Percentiles rank a stretch among this genome's conserved stretches.
Evolutionary conservation across 2,113 vertebrate species (phyloP).

Genomic region (Rhagologus leucostigma): DNA sequence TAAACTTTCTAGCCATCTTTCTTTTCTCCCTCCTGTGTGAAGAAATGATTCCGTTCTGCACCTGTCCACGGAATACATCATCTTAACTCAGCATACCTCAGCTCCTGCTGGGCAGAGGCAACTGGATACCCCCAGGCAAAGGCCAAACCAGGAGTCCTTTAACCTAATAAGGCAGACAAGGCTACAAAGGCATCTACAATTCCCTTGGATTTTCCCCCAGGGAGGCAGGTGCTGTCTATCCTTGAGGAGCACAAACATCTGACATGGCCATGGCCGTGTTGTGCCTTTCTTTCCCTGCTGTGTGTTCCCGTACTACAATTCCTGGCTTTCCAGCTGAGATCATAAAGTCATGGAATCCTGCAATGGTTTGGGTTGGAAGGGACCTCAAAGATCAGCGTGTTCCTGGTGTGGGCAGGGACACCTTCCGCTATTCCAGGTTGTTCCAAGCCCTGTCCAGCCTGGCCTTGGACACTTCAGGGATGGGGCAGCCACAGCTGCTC

Average conservation of each 20-base stretch:
- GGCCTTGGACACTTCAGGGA: background rate
- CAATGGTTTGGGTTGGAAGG: background rate
- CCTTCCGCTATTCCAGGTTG: rapidly evolving
- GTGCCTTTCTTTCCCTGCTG: background rate
- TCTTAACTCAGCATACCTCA: conserved; percentile 25
- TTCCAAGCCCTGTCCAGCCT: rapidly evolving
- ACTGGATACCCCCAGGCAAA: background rate
- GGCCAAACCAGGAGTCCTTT: background rate
- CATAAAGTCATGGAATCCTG: background rate
- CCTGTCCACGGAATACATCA: conserved; percentile 25
- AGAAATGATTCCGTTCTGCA: background rate
- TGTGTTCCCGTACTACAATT: background rate
- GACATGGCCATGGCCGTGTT: background rate
- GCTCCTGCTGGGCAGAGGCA: background rate
- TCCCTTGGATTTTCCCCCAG: background rate
- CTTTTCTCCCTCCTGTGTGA: background rate
- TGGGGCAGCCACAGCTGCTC: background rate
- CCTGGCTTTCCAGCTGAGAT: background rate
- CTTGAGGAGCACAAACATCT: background rate
- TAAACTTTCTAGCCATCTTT: background rate
- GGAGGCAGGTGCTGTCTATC: background rate
- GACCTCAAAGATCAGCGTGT: background rate
- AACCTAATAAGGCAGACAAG: conserved; percentile 10
- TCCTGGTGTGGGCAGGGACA: background rate
- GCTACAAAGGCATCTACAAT: conserved; percentile 6